phyloP scores from a whole-genome alignment of 1,140 invertebrate species.

The Anthonomus grandis region DNA sequence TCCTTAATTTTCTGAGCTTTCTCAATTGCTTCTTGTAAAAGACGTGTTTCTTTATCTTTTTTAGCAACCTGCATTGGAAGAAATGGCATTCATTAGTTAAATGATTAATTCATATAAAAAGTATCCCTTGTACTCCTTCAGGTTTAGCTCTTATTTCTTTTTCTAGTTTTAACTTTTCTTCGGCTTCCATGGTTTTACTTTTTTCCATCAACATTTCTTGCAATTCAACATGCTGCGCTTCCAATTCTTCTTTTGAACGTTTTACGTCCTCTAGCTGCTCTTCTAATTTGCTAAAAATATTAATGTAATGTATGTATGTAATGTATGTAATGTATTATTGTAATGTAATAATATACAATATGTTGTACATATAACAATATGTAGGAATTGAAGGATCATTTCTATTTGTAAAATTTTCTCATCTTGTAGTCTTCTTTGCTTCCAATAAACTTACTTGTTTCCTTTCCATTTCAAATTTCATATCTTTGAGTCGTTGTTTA shows the following conservation, averaged over 20 bases:
- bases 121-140: conserved; percentile 81
- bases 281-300: conserved; percentile 72
- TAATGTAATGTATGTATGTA: too few species aligned
- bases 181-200: conserved; percentile 82
- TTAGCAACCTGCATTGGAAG: conserved; percentile 79
- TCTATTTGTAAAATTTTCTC: too few species aligned
- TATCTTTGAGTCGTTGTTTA: conserved; percentile 76
- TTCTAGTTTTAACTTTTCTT: conserved; percentile 82
- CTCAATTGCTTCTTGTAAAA: conserved; percentile 71
- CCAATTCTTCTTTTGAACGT: conserved; percentile 91
- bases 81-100: too few species aligned
- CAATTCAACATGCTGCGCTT: conserved; percentile 78
- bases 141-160: conserved; percentile 85
- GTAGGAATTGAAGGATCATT: too few species aligned
- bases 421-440: conserved; percentile 86
- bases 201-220: conserved; percentile 90
- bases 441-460: conserved; percentile 74
- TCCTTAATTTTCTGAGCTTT: conserved; percentile 39
- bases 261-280: conserved; percentile 88
- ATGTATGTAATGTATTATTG: too few species aligned
- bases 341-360: too few species aligned
- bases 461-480: conserved; percentile 85
- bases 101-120: neutral
- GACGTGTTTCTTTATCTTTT: conserved; percentile 86
- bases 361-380: neutral